These are phyloP conservation scores for Theonella swinhoei DNA, from an alignment of 37 sponge, comb jelly and placozoan species.

Conservation along the genomic window DNA sequence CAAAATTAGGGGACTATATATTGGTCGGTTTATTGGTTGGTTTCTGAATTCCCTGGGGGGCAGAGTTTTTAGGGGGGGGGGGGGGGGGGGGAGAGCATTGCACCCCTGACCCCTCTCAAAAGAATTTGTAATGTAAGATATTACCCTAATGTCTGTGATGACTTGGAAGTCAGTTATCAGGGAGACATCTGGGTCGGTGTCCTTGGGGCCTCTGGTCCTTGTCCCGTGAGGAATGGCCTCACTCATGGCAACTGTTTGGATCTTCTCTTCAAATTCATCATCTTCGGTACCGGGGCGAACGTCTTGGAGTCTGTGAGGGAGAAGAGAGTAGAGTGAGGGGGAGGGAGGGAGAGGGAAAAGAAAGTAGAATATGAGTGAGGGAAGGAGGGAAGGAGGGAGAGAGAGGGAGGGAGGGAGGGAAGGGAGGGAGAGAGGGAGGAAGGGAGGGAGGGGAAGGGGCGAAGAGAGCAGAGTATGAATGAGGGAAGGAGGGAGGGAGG, in stretches of 20 bases:
- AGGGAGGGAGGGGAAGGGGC: not conserved
- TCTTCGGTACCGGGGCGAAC: constrained; percentile 53
- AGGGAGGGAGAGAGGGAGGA: not conserved
- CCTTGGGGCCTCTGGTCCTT: not conserved
- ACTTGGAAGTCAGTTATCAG: constrained; percentile 72
- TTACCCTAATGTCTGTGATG: constrained; percentile 74
- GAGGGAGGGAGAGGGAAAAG: not conserved
- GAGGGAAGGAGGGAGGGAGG: not conserved
- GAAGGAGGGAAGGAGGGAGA: not conserved
- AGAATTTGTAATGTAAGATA: not conserved
- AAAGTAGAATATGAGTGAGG: not conserved
- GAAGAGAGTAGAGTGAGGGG: not conserved
- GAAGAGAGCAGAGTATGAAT: not conserved
- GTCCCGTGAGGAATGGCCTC: constrained; percentile 24
- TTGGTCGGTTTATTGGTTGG: no score
- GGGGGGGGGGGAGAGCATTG: not conserved
- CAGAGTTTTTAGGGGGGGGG: not conserved
- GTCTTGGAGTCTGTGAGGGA: no score
- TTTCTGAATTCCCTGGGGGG: no score
- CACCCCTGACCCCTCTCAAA: no score
- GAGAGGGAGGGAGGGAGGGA: not conserved
- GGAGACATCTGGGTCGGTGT: constrained; percentile 61
- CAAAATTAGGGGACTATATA: no score
- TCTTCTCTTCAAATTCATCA: constrained; percentile 53
- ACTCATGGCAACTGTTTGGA: constrained; percentile 46